Evolutionary conservation across 2,888 invertebrate species (phyloP), one percentile per base, ranked within the genome.

Genomic region (Mechanitis messenoides): DNA sequence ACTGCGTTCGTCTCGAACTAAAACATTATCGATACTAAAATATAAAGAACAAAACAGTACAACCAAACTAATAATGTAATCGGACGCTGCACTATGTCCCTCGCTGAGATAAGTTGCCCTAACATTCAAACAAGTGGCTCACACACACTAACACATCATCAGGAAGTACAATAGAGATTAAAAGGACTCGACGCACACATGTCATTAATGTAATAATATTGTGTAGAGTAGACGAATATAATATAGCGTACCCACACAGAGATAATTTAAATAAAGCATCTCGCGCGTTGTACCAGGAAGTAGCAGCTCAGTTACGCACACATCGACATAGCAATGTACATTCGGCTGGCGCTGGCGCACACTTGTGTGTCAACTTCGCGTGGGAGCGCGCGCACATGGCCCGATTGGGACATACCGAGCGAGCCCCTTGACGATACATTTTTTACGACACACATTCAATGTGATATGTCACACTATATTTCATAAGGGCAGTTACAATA

Each of bases 81-180:
- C 85, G 88, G 87, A 88, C 88, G 87, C 88, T 87, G 87, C 86
- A 83, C 88, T 87, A 83, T 83, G 87, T 86, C 87, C 88, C 89
- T 86, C 82, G 74, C 83, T 76, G 84, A 87, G 88, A 88, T 87
- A 88, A 87, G 87, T 85, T 84, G 85, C 88, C 90, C 89, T 83
- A 86, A 80, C 87, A 87, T 87, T 87, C 87, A 84, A 89, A 89
- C 90, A 90, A 89, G 89, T 90, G 89, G 85, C 84, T 85, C 83
- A 88, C 89, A 62, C 89, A 87, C 88, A 89, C 88, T 53, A 50
- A 66, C 72, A 65, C 71, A 77, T 76, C 76, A 87, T 87, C 87
- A 90, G 90, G 90, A 90, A 90, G 89, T 89, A 89, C 87, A 89
- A 89, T 87, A 80, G 84, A 87, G 87, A 88, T 87, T 87, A 87